Evolutionary conservation across 2,113 vertebrate genomes (phyloP), one percentile per base, ranked within the genome.

Genomic region (Vanacampus margaritifer): DNA sequence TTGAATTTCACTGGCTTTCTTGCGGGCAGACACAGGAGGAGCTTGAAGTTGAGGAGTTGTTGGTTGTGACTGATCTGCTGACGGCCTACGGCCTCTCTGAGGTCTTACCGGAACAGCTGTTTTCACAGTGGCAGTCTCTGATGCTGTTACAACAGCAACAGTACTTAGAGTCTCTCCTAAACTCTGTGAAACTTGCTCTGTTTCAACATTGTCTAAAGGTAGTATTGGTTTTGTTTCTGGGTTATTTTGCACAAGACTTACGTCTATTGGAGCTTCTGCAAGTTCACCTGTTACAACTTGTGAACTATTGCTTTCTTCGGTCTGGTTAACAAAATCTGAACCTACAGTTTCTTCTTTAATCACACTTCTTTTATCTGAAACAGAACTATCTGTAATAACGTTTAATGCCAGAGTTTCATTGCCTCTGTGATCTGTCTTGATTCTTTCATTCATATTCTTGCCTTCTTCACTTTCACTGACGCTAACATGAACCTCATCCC

Each of bases 31-130:
- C 4, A 79, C 69, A 51, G 80, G 76, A 51, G 65, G 73, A 63
- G 74, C 32, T 65, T 88, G 82, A 69, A 45, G 69, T 58, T 85
- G 84, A 69, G 62, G 17, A 64, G 63, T 36, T n/a, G 78, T 51
- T 0, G 77, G 67, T 46, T 81, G 79, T 26, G 26, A 58, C 59
- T 84, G 82, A 28, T 89, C 89, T 24, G 64, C 21, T 13, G 84
- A 81, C 37, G 72, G 50, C 39, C 76, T 85, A 8, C 80, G 58
- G 10, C 86, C 86, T 78, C 87, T 82, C 45, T 87, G 86, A 50
- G 87, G 89, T 77, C 89, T 82, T 11, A 89, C 76, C 65, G 89
- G 89, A 72, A 26, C 77, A 16, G 26, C 72, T 65, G 78, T 70
- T 72, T 77, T 82, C 13, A 65, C 65, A 32, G 41, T 68, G 63